These are phyloP conservation scores for Camponotus floridanus DNA, from an alignment of 1,140 invertebrate genomes.

Conservation along the genomic window DNA sequence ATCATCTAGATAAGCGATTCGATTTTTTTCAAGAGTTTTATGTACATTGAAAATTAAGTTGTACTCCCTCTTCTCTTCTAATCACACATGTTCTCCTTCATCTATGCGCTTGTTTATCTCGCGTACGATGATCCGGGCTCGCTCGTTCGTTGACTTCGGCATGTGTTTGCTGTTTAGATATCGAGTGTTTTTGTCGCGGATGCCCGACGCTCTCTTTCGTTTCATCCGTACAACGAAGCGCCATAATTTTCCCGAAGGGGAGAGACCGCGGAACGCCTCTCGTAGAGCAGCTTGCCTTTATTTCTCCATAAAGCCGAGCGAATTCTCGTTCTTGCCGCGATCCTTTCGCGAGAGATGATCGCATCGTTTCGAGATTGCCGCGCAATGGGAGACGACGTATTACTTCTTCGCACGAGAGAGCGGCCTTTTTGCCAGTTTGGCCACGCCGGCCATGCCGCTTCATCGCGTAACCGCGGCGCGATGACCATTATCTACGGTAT, in stretches of 20 bases:
- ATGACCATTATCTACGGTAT: slow-evolving; percentile 52
- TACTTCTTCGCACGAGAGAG: slow-evolving; percentile 55
- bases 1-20: no score
- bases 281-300: slow-evolving; percentile 47
- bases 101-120: slow-evolving; percentile 14
- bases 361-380: slow-evolving; percentile 69
- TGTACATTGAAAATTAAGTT: not conserved
- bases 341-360: slow-evolving; percentile 54
- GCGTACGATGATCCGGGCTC: slow-evolving; percentile 16
- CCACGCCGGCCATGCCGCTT: slow-evolving; percentile 9
- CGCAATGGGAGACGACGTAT: slow-evolving; percentile 65
- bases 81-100: slow-evolving; percentile 10
- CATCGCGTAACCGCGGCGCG: slow-evolving; percentile 10
- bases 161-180: slow-evolving; percentile 53
- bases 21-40: no score
- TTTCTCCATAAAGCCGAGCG: slow-evolving; percentile 68
- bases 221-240: slow-evolving; percentile 62
- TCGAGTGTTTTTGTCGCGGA: slow-evolving; percentile 56
- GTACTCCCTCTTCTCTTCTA: not conserved
- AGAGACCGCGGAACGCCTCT: slow-evolving; percentile 33
- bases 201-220: slow-evolving; percentile 58
- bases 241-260: slow-evolving; percentile 65
- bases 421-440: not conserved
- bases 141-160: not conserved
- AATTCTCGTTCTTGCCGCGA: slow-evolving; percentile 68